Evolutionary conservation across 2,113 vertebrate genomes (phyloP).

Genomic region (Bubo bubo): DNA sequence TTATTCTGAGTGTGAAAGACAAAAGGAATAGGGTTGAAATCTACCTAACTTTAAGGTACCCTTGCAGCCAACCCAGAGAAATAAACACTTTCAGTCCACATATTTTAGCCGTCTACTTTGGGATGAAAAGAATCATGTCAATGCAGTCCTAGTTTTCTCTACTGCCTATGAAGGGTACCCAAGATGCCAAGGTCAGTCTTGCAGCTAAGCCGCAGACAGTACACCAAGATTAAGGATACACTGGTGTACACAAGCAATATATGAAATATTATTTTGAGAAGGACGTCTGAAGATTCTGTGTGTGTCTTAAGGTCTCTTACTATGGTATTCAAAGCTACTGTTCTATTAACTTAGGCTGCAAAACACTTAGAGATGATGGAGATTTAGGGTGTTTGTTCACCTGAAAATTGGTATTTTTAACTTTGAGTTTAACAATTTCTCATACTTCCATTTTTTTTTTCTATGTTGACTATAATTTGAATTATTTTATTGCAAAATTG

Average conservation of each 20-base stretch:
- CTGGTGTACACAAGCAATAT: background rate
- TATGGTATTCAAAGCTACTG: fast-evolving
- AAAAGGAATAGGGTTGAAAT: background rate
- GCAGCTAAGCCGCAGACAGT: background rate
- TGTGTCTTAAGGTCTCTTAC: background rate
- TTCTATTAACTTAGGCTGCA: background rate
- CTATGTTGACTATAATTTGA: background rate
- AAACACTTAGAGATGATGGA: background rate
- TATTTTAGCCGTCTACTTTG: background rate
- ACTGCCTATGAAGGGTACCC: fast-evolving
- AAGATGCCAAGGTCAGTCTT: background rate
- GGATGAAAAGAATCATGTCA: background rate
- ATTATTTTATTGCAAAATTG: background rate
- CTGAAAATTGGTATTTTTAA: background rate
- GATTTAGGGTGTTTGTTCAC: background rate
- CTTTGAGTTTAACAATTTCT: background rate
- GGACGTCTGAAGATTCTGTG: too few species aligned
- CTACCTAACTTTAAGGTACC: background rate
- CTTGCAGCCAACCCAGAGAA: background rate
- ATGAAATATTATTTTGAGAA: too few species aligned
- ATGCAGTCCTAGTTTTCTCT: background rate
- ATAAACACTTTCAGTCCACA: background rate
- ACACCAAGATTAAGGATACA: background rate
- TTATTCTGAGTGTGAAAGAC: background rate
- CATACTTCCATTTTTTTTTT: background rate